Base-by-base conservation (phyloP, 2,113 vertebrate species). In the Sturnira hondurensis region DNA sequence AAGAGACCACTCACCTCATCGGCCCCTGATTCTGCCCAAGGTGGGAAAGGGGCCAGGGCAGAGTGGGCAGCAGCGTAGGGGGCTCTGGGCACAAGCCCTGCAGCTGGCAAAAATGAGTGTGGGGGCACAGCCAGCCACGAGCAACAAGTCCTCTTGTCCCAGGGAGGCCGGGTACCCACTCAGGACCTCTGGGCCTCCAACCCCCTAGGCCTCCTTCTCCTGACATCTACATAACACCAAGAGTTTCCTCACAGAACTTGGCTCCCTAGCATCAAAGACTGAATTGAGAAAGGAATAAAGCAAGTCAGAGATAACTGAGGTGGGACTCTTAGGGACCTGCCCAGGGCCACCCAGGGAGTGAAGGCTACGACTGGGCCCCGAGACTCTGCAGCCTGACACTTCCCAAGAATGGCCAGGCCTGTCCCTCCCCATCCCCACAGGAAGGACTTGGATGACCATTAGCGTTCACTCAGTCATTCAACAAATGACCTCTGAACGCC, bases 181-280 rank as follows among this genome's bases (percentile, higher is more conserved):
- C 71, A 14, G 77, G 71, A 15, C 63, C 28, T 33, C 52, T 1
- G 50, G 3, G 38, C 10, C 50, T 41, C 54, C 3, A 14, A 24
- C 14, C 54, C 4, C 20, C 33, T 26, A 0, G 4, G 70, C 67
- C 54, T 61, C 28, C 76, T 73, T 28, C 70, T 28, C 22, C 19
- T 41, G 92, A 94, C 95, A 96, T 95, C 89, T 93, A 96, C 43
- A 82, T 63, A 83, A 5, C 13, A 96, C 80, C 33, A 4, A 1
- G 93, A 56, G 73, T 78, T 91, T 83, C 86, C 67, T 92, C 93
- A 24, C 0, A 45, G 97, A 86, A 63, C 93, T 93, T 38, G 93
- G 89, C 61, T 65, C 38, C 28, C 50, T 17, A 73, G 52, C 93
- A 68, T 56, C 78, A 52, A 87, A n/a, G 56, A 26, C 41, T 76